Base-by-base conservation (phyloP, 2,888 invertebrate genomes). In the Caenorhabditis becei region DNA sequence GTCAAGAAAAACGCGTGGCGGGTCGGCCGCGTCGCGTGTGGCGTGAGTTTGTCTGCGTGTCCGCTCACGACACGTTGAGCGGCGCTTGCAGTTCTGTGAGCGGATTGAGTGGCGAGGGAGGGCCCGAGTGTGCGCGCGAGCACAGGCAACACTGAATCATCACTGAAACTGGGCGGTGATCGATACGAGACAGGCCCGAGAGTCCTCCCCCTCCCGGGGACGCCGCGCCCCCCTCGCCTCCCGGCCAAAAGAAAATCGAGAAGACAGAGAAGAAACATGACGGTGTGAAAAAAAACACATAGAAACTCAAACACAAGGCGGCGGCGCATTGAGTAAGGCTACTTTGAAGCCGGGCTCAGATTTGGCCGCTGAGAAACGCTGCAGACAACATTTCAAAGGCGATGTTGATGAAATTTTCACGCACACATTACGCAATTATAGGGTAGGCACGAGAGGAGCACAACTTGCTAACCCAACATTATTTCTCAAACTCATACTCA, bases 1-100 rank as follows among this genome's bases (percentile, higher is more conserved):
- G 67, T 67, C 67, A 67, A 56, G 47, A 62, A 56, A 56, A 67
- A 24, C 53, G 54, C 66, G 54, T 20, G 32, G 28, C 56, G 58
- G 7, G 41, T 14, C 2, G 41, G 23, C 67, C 67, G 67, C 62
- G 18, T 26, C 62, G 47, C 67, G 58, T 37, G 53, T 28, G 65
- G 65, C 18, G 47, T 35, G 54, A 24, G 54, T 23, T 47, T 14
- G 2, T 23, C 24, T 53, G 23, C 26, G 53, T 18, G 53, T 23
- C 3, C 18, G 20, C 49, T 7, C 18, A 23, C 49, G 3, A 49
- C 49, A 11, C 23, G 23, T 41, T 61, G 54, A 26, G 54, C 58
- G 20, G 3, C 14, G 4, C 10, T 23, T 41, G n/a, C n/a, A n/a
- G n/a, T 41, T 41, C 16, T 53, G 26, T 37, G 58, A 35, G 58